Base-by-base conservation (phyloP, 1,140 invertebrate species). In the Papilio polytes region DNA sequence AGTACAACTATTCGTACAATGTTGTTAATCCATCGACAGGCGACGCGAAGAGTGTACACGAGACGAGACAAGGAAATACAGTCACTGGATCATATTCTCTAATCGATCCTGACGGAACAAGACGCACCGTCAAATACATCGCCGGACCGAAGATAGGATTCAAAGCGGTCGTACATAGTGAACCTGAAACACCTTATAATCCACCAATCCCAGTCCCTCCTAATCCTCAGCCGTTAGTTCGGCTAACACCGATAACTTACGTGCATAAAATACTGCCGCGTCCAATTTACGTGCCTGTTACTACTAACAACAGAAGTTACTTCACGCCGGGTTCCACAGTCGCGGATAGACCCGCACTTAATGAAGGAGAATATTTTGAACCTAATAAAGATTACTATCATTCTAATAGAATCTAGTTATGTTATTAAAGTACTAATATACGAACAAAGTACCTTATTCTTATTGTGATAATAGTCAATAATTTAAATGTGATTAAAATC, bases 81-180 rank as follows among this genome's bases (percentile, higher is more conserved):
- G 96, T 97, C 18, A 94, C 94, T 59, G 96, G 96, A 44, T 91
- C 94, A 15, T 97, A 97, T 84, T 95, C 95, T 46, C 89, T 97
- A 4, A 85, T 96, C 41, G 96, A 96, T 82, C 95, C 96, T 15
- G 96, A 97, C 88, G 97, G 97, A 12, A 97, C 96, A 51, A 94
- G 96, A 74, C 95, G 97, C 46, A 96, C 96, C 48, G 97, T 97
- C 7, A 96, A 97, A 51, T 98, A 97, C 91, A 97, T 96, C 3
- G 97, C 97, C 10, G 97, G 97, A 84, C 94, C 96, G 0, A 95
- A 96, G 85, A 96, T 95, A 80, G 97, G 97, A 22, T 97, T 97
- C 90, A 96, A 97, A 91, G 97, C 97, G 1, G 93, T 96, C 26
- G 96, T 97, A 3, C 91, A 91, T 7, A 95, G 94, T 81, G 95